A percentile compares a stretch with the other conserved stretches of the same genome.
Evolutionary conservation across 2,113 vertebrate genomes (phyloP).

Genomic region (Apteryx owenii): DNA sequence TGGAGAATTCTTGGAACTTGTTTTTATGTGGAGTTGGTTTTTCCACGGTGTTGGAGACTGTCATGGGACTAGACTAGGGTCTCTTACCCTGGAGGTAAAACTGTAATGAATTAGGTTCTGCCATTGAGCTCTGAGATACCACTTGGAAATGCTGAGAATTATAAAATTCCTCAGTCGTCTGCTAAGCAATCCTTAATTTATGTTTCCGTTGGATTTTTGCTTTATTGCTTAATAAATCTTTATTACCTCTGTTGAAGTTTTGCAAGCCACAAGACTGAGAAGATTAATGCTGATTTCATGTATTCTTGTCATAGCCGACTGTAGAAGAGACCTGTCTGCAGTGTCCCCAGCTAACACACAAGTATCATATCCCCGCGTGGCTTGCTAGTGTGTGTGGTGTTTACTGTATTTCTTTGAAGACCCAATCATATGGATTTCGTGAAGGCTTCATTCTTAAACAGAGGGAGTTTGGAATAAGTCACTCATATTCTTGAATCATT

Average conservation of each 20-base stretch:
- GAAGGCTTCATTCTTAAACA: not conserved
- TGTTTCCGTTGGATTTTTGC: not conserved
- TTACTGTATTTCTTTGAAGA: not conserved
- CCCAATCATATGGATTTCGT: accelerated
- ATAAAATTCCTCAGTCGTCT: not conserved
- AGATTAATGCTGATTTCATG: not conserved
- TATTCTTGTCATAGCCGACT: not conserved
- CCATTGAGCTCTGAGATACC: not conserved
- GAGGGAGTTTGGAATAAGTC: not conserved
- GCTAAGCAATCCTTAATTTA: not conserved
- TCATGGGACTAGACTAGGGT: not conserved
- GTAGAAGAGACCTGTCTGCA: not conserved
- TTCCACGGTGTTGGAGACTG: not conserved
- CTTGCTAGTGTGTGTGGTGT: not conserved
- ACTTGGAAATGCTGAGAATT: not conserved
- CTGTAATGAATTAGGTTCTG: not conserved
- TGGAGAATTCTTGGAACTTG: not conserved
- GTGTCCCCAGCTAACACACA: accelerated
- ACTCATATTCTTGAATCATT: accelerated
- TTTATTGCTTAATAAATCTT: not conserved
- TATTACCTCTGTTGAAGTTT: not conserved
- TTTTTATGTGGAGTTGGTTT: not conserved
- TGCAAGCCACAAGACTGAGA: too few species aligned
- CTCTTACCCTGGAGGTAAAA: not conserved
- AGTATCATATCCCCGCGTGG: accelerated